Evolutionary conservation across 1,140 invertebrate genomes (phyloP).

Genomic region (Venustaconcha ellipsiformis): DNA sequence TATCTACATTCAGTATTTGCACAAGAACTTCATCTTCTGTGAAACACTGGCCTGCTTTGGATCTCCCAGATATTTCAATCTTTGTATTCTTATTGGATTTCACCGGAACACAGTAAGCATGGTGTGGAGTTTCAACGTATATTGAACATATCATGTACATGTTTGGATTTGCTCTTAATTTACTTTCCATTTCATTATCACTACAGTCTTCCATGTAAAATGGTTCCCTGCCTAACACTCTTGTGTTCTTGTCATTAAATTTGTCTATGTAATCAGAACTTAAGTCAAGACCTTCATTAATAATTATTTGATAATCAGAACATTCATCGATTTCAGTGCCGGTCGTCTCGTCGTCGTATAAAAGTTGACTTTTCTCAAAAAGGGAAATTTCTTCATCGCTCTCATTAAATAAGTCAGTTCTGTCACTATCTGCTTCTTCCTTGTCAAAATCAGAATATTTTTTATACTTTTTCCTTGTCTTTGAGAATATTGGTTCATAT

Average conservation of each 20-base stretch:
- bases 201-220: constrained; percentile 15
- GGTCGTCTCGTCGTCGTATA: constrained; percentile 4
- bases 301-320: background rate
- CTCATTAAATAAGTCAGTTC: too few relatives aligned
- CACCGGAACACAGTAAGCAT: constrained; percentile 34
- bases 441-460: too few relatives aligned
- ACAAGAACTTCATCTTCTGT: constrained; percentile 60
- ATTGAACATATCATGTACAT: constrained; percentile 44
- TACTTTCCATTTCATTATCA: constrained; percentile 7
- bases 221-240: background rate
- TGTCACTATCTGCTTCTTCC: background rate
- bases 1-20: constrained; percentile 38
- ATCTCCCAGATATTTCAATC: constrained; percentile 54
- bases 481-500: too few relatives aligned
- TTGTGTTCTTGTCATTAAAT: constrained; percentile 4
- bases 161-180: constrained; percentile 18
- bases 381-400: constrained; percentile 12
- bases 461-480: too few relatives aligned
- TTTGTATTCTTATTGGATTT: constrained; percentile 17
- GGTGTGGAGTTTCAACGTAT: constrained; percentile 43
- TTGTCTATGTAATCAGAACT: constrained; percentile 9
- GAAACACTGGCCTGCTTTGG: constrained; percentile 54
- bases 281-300: constrained; percentile 8
- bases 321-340: background rate
- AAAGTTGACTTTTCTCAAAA: constrained; percentile 23